These are phyloP conservation scores for Saxidomus purpurata DNA, from an alignment of 1,140 invertebrate genomes.

Conservation along the genomic window DNA sequence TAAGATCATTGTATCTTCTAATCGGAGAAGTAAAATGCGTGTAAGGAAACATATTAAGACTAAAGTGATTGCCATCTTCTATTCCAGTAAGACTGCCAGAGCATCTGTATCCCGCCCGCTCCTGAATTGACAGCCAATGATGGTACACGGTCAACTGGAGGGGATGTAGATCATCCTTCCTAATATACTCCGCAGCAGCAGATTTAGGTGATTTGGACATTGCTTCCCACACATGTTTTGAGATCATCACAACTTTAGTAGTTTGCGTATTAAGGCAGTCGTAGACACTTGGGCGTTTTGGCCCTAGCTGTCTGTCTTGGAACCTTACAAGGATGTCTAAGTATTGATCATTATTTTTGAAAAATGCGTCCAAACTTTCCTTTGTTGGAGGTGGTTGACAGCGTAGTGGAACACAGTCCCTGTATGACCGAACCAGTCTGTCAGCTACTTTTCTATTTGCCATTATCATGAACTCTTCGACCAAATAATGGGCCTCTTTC, in stretches of 20 bases:
- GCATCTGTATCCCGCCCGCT: slow-evolving; percentile 67
- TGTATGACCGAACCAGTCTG: slow-evolving; percentile 22
- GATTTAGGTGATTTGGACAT: slow-evolving; percentile 91
- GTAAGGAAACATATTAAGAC: slow-evolving; percentile 62
- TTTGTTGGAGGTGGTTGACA: slow-evolving; percentile 67
- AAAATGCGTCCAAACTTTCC: slow-evolving; percentile 64
- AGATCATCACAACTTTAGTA: slow-evolving; percentile 38
- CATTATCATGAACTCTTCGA: slow-evolving; percentile 77
- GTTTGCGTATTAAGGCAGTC: slow-evolving; percentile 35
- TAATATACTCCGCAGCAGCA: slow-evolving; percentile 89
- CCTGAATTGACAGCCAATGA: slow-evolving; percentile 69
- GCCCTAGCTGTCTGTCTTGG: slow-evolving; percentile 51
- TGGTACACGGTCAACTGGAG: slow-evolving; percentile 43
- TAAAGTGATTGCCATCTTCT: slow-evolving; percentile 53
- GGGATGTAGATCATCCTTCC: slow-evolving; percentile 89
- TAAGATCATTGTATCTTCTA: slow-evolving; percentile 61
- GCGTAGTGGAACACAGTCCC: slow-evolving; percentile 59
- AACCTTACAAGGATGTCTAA: slow-evolving; percentile 64
- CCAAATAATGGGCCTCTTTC: slow-evolving; percentile 78
- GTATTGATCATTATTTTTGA: slow-evolving; percentile 42
- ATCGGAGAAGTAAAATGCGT: slow-evolving; percentile 70
- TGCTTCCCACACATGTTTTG: slow-evolving; percentile 89
- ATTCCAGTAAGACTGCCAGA: slow-evolving; percentile 23
- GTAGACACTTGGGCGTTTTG: slow-evolving; percentile 1
- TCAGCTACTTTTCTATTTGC: slow-evolving; percentile 53